Evolutionary conservation across 2,797 vertebrate species (phyloP), one percentile per base, ranked within the genome.

Genomic region (Cottoperca gobio): DNA sequence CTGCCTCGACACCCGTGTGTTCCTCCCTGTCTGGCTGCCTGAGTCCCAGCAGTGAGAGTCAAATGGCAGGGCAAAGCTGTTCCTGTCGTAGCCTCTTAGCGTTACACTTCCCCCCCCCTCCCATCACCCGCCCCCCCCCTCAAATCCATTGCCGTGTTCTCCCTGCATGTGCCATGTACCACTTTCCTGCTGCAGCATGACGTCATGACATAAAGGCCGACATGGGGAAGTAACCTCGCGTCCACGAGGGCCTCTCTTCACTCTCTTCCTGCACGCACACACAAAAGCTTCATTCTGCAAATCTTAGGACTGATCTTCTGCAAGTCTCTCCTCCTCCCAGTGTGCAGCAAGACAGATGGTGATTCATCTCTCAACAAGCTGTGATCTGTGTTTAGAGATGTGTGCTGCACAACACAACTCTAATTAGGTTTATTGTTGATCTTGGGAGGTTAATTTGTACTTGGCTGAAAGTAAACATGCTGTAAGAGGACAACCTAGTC

Each of bases 361-460:
- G 90, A 86, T 89, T 92, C 87, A 86, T 93, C 90, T 92, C 88
- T 86, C 86, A 83, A 90, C 88, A 91, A 92, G 90, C 92, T 93
- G 90, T 89, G 89, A 91, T 91, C 90, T 88, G 82, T 93, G 90
- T 91, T 93, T 89, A 90, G 90, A 93, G 88, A 93, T 87, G 85
- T 92, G 88, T 83, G 90, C 83, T 65, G 68, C 77, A 79, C 82
- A 91, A 91, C 88, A 92, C 89, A 90, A 81, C 84, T 90, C 90
- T 93, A 93, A 93, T 94, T 93, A 89, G 87, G 77, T 90, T 91
- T 89, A 89, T 92, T 93, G 91, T 93, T 91, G 90, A 93, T 94
- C 89, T 93, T 90, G 86, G 83, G 86, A 93, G 91, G 91, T 93
- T 94, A 86, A 93, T 94, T 93, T 93, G 90, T 91, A 89, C 85